Evolutionary conservation across 2,113 vertebrate species (phyloP), one percentile per base, ranked within the genome.

Genomic region (Lichenostomus cassidix): DNA sequence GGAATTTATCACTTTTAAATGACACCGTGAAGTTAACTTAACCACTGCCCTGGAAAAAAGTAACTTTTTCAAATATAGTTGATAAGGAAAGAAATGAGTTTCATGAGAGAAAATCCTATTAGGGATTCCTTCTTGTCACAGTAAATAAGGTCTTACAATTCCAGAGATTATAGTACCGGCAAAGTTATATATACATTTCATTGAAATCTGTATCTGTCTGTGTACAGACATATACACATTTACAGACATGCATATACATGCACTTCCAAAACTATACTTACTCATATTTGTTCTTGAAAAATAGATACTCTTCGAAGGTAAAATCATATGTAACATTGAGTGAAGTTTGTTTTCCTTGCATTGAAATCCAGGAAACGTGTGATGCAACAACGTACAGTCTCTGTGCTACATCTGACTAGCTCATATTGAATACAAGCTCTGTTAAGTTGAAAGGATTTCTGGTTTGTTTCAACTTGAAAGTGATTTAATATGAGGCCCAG

Each of bases 381-480:
- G 78, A 97, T 90, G 82, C 95, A 95, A 97, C 78, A 87, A 91
- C 84, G 86, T 96, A 65, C 75, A 90, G 89, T 91, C 96, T 94
- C 89, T 96, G 80, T 37, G 90, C 95, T 97, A 90, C 95, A 91
- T 97, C 97, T 96, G 74, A 97, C 81, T 75, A 89, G 96, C 87
- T 96, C 92, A 78, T 94, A 97, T 87, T 97, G 92, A 98, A 96
- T 95, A 93, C 95, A 89, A 97, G 81, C 95, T 96, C 96, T 98
- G 97, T 96, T 97, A 93, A 97, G 96, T 98, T 98, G 95, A 97
- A 98, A 98, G 96, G 96, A 97, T 97, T 98, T 98, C 97, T 98
- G 98, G 98, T 98, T 98, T 98, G 95, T 98, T 98, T 98, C 97
- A 98, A 97, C 97, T 98, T 98, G 97, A 98, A 98, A 98, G 97